phyloP scores from a whole-genome alignment of 1,140 invertebrate genomes.

The Sarcophaga bullata region DNA sequence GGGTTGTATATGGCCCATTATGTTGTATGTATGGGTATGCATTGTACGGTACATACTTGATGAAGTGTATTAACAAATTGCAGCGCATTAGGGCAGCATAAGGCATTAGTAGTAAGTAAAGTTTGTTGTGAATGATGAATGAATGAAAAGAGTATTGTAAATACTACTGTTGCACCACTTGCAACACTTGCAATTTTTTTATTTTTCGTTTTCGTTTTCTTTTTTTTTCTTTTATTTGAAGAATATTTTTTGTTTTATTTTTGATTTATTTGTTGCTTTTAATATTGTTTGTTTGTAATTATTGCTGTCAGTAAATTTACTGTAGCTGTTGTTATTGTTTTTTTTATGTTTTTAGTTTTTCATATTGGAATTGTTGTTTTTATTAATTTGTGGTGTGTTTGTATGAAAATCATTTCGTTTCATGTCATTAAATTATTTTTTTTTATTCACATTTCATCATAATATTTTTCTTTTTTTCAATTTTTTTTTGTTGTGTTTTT shows the following conservation, averaged over 20 bases:
- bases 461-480: neutral
- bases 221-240: constrained; percentile 16
- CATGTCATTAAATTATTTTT: neutral
- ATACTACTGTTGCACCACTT: too few species aligned
- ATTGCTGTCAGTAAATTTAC: neutral
- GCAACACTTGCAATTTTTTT: constrained; percentile 34
- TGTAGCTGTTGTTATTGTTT: neutral
- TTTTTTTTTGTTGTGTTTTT: too few species aligned
- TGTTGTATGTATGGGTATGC: too few species aligned
- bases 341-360: too few species aligned
- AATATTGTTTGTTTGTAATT: constrained; percentile 21
- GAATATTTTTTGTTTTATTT: constrained; percentile 43
- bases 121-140: too few species aligned
- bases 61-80: too few species aligned
- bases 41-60: too few species aligned
- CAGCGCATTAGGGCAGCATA: too few species aligned
- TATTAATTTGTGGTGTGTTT: constrained; percentile 24
- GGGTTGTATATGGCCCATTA: too few species aligned
- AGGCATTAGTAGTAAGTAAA: too few species aligned
- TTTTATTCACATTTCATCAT: neutral
- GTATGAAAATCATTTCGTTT: neutral
- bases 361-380: too few species aligned
- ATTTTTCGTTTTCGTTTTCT: constrained; percentile 4
- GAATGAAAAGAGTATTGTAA: too few species aligned
- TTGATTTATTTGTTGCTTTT: constrained; percentile 56